Conservation (phyloP, 1,140 invertebrate genomes). For the Drosophila saltans region DNA sequence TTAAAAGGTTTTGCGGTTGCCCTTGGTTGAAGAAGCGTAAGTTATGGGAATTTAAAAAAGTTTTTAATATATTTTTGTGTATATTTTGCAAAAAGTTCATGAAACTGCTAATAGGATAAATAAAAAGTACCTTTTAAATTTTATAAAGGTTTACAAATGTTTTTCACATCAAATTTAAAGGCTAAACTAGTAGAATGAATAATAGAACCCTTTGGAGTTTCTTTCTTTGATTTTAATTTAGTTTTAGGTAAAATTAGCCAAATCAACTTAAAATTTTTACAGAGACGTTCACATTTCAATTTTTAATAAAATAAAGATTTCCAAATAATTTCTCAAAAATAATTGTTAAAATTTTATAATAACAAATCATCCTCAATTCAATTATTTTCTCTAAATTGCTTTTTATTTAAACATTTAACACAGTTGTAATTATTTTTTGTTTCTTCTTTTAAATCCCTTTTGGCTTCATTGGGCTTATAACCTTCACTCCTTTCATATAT, state of each 20-base stretch:
- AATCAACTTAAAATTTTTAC: no score
- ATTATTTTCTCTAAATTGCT: neutral
- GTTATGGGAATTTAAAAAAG: constrained; percentile 19
- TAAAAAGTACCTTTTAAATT: constrained; percentile 31
- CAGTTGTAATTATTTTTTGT: neutral
- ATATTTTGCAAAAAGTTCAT: constrained; percentile 37
- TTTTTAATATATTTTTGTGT: constrained; percentile 28
- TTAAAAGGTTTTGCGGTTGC: constrained; percentile 37
- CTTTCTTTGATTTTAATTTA: no score
- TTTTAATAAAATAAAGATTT: neutral
- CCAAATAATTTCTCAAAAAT: neutral
- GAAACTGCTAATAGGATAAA: constrained; percentile 52
- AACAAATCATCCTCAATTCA: neutral
- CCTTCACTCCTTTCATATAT: neutral
- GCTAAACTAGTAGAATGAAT: no score
- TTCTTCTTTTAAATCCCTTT: neutral
- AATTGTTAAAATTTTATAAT: no score
- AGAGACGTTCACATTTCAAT: no score
- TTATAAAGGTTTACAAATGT: neutral
- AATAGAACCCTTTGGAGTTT: no score
- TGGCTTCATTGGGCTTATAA: constrained; percentile 6
- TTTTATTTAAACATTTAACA: neutral
- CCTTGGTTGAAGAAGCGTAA: neutral
- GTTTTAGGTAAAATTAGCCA: no score
- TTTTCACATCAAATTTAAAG: no score